These are phyloP conservation scores for Bos taurus DNA, from an alignment of 2,113 vertebrate species.

Conservation along the genomic window DNA sequence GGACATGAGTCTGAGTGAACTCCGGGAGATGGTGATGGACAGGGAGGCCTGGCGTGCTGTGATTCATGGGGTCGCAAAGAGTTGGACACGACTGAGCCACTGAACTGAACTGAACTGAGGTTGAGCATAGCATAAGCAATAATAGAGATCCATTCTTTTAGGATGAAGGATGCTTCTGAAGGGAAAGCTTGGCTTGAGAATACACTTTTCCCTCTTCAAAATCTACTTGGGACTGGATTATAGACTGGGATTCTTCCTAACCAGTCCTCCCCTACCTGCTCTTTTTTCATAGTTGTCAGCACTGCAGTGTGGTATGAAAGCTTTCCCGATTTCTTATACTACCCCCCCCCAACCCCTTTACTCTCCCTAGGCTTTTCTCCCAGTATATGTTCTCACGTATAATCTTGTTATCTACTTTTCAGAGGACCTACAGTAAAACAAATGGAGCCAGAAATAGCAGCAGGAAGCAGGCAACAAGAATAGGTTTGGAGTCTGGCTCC, in stretches of 20 bases:
- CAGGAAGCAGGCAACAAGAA: background rate
- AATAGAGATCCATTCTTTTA: background rate
- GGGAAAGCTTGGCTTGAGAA: background rate
- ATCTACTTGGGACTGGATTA: background rate
- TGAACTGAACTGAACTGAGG: no score
- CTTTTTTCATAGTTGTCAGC: background rate
- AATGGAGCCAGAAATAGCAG: background rate
- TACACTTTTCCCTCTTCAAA: no score
- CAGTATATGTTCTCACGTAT: background rate
- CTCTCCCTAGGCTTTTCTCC: background rate
- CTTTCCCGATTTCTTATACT: background rate
- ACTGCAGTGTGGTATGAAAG: rapidly evolving
- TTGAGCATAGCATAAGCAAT: background rate
- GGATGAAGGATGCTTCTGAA: background rate
- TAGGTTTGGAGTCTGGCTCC: background rate
- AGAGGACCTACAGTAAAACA: background rate
- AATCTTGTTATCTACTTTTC: background rate
- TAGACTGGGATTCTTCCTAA: background rate
- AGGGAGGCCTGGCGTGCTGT: no score
- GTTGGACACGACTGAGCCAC: no score
- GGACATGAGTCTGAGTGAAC: no score
- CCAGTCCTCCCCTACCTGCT: background rate
- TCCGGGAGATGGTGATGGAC: no score
- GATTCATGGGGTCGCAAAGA: no score
- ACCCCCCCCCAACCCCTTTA: background rate